A percentile compares a stretch with the other conserved stretches of the same genome.
Conservation (phyloP, 1,140 invertebrate species). For the Panagrolaimus sp. region DNA sequence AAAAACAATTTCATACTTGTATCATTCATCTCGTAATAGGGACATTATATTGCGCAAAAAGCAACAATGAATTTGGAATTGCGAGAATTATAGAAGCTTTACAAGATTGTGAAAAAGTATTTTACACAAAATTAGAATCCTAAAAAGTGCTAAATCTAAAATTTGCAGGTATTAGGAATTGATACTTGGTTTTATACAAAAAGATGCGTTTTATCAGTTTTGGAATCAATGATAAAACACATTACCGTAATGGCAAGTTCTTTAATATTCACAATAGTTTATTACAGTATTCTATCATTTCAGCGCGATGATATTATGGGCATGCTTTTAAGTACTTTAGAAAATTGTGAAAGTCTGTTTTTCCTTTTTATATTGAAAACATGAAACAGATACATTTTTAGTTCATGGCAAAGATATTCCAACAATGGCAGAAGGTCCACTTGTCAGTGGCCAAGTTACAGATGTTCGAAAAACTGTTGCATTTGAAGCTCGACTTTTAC, state of each 20-base stretch:
- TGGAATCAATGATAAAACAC: conserved; percentile 73
- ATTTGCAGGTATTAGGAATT: conserved; percentile 75
- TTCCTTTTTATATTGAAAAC: neutral
- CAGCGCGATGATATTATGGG: neutral
- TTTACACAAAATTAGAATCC: too few relatives aligned
- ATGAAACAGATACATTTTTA: conserved; percentile 20
- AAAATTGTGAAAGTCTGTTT: conserved; percentile 73
- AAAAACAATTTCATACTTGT: conserved; percentile 91
- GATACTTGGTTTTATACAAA: conserved; percentile 98
- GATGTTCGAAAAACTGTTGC: conserved; percentile 84
- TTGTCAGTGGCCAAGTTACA: conserved; percentile 68
- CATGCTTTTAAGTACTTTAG: conserved; percentile 63
- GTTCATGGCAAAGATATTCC: conserved; percentile 75
- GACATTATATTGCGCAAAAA: conserved; percentile 94
- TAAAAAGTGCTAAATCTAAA: too few relatives aligned
- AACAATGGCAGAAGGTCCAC: conserved; percentile 74
- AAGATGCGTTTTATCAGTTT: conserved; percentile 81
- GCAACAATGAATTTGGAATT: conserved; percentile 98
- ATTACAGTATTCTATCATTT: too few relatives aligned
- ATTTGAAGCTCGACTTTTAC: conserved; percentile 79
- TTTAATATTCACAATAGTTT: too few relatives aligned
- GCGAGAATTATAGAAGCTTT: conserved; percentile 91
- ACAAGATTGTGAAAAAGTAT: conserved; percentile 87
- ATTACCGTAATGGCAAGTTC: conserved; percentile 71
- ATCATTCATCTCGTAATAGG: conserved; percentile 98